Percentiles rank a stretch among this genome's conserved stretches.
Evolutionary conservation across 2,113 vertebrate genomes (phyloP).

Genomic region (Oryzias javanicus): DNA sequence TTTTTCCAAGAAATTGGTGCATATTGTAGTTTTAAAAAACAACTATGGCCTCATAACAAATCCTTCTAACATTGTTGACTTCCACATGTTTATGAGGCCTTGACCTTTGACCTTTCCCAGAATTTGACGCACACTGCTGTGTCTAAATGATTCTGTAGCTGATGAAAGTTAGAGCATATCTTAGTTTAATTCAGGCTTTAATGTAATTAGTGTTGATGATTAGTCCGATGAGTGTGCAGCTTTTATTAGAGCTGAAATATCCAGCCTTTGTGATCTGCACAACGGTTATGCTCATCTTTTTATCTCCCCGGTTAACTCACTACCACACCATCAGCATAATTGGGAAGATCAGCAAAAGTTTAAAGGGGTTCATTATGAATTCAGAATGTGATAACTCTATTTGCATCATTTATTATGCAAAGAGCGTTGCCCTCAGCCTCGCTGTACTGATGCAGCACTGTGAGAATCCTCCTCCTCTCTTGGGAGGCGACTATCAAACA

Average conservation of each 20-base stretch:
- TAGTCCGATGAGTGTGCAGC: not conserved
- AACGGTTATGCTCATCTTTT: not conserved
- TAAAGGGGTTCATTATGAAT: not conserved
- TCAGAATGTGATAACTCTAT: conserved; percentile 16
- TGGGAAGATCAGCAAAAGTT: not conserved
- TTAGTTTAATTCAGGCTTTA: conserved; percentile 8
- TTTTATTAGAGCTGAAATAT: not conserved
- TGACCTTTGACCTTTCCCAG: too few relatives aligned
- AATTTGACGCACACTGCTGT: too few relatives aligned
- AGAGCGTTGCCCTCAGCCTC: not conserved
- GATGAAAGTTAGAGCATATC: not conserved
- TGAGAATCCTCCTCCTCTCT: conserved; percentile 21
- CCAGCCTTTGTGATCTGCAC: not conserved
- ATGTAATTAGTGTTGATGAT: not conserved
- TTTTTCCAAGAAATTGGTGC: too few relatives aligned
- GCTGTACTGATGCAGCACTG: conserved; percentile 11
- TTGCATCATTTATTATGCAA: conserved; percentile 31
- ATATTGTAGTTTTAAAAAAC: too few relatives aligned
- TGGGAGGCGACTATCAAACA: conserved; percentile 34
- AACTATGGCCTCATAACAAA: too few relatives aligned
- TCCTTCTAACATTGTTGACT: too few relatives aligned
- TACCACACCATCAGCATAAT: not conserved
- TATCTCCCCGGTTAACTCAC: not conserved
- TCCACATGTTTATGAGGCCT: too few relatives aligned
- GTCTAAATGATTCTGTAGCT: too few relatives aligned